Evolutionary conservation across 2,797 vertebrate species (phyloP).

Genomic region (Hoplostethus mediterraneus): DNA sequence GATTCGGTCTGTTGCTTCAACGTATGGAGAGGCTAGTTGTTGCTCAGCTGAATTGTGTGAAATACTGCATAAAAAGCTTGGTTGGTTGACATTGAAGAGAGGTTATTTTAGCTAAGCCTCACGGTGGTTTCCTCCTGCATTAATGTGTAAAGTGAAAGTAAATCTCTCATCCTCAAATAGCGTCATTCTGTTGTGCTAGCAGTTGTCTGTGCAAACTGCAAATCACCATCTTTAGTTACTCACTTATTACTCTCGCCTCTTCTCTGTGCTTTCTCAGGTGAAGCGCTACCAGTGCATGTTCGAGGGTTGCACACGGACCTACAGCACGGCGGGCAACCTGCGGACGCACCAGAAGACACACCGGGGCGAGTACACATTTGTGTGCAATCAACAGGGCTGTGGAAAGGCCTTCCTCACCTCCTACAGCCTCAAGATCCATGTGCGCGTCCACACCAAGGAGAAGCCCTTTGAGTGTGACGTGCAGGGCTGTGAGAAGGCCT

Average conservation of each 20-base stretch:
- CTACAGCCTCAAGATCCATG: conserved; percentile 99
- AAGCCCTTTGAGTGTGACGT: conserved; percentile 99
- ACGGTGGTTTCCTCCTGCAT: not conserved
- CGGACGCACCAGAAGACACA: conserved; percentile 99
- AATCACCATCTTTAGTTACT: not conserved
- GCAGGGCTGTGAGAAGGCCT: conserved; percentile 98
- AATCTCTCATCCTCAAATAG: not conserved
- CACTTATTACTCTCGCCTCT: not conserved
- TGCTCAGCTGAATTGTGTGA: conserved; percentile 32
- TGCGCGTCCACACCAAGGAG: conserved; percentile 98
- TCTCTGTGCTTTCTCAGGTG: conserved; percentile 81
- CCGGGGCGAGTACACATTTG: conserved; percentile 97
- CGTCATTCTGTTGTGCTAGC: not conserved
- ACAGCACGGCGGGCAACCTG: conserved; percentile 98
- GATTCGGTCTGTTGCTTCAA: conserved; percentile 45
- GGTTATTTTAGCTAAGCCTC: not conserved
- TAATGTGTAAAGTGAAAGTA: not conserved
- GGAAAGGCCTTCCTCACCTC: conserved; percentile 99
- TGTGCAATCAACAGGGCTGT: conserved; percentile 98
- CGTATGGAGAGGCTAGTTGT: conserved; percentile 23
- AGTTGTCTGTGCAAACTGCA: not conserved
- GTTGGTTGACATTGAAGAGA: not conserved
- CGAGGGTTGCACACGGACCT: conserved; percentile 96
- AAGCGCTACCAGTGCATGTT: conserved; percentile 99
- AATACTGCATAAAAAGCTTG: conserved; percentile 5